Percentiles rank a stretch among this genome's conserved stretches.
Evolutionary conservation across 1,140 invertebrate genomes (phyloP).

Genomic region (Solenopsis invicta): DNA sequence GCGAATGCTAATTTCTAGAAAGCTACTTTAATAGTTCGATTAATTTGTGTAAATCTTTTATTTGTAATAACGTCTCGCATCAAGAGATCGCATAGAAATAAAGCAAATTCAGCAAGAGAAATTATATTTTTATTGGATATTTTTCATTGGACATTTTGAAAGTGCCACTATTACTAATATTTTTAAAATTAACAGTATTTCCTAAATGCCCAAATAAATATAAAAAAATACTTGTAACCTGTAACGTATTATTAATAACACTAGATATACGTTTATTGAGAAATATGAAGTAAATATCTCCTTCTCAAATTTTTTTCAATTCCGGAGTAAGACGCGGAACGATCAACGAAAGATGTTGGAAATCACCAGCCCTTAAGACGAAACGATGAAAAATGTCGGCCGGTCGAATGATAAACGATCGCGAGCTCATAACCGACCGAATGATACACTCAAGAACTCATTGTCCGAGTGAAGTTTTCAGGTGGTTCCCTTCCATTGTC

Average conservation of each 20-base stretch:
- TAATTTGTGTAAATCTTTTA: too few species aligned
- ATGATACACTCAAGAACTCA: constrained; percentile 84
- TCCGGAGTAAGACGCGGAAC: not conserved
- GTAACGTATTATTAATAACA: not conserved
- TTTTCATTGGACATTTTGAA: too few species aligned
- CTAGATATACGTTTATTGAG: not conserved
- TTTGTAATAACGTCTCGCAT: too few species aligned
- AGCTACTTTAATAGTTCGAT: too few species aligned
- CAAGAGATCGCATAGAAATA: too few species aligned
- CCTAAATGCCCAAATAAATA: too few species aligned
- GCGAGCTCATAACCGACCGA: constrained; percentile 82
- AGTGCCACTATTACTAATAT: too few species aligned
- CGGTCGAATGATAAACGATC: constrained; percentile 84
- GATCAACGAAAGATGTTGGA: constrained; percentile 29
- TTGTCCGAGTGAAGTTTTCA: constrained; percentile 82
- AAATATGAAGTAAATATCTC: not conserved
- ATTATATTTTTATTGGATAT: too few species aligned
- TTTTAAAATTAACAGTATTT: too few species aligned
- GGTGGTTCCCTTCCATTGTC: constrained; percentile 77
- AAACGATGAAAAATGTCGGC: constrained; percentile 81
- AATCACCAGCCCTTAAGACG: constrained; percentile 52
- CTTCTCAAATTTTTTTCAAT: not conserved
- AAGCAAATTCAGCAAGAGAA: too few species aligned
- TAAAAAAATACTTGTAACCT: too few species aligned
- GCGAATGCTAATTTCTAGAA: too few species aligned